A percentile compares a stretch with the other conserved stretches of the same genome.
Conservation (phyloP, 2,797 vertebrate genomes). For the Masticophis lateralis region DNA sequence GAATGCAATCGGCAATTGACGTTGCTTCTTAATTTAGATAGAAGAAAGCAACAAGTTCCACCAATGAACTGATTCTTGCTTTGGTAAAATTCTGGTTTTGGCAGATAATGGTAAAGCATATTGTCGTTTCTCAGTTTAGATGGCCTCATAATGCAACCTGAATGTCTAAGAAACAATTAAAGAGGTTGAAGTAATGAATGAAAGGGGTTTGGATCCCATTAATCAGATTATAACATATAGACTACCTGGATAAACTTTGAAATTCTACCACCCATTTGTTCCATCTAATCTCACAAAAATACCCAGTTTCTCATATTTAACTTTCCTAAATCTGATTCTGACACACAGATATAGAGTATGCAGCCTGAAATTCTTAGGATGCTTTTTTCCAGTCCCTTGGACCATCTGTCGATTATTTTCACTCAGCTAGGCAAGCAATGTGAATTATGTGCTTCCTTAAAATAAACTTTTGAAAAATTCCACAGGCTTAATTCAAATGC, state of each 20-base stretch:
- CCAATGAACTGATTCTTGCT: background rate
- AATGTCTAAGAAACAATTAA: background rate
- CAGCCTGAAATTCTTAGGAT: constrained; percentile 11
- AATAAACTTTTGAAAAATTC: background rate
- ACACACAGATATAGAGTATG: background rate
- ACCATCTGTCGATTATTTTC: constrained; percentile 14
- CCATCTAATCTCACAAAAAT: background rate
- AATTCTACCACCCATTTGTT: background rate
- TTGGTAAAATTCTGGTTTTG: background rate
- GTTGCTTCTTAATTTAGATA: background rate
- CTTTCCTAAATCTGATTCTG: background rate
- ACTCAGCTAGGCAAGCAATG: constrained; percentile 9
- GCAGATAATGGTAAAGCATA: background rate
- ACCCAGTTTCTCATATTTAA: background rate
- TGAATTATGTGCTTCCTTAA: constrained; percentile 23
- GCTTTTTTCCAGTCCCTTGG: background rate
- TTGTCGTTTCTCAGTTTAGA: background rate
- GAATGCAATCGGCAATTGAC: background rate
- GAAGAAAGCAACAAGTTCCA: background rate
- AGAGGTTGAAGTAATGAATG: background rate
- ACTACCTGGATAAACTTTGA: background rate
- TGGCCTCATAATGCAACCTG: background rate
- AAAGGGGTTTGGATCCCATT: background rate
- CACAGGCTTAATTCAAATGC: background rate
- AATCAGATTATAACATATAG: background rate